Evolutionary conservation across 1,140 invertebrate genomes (phyloP), one percentile per base, ranked within the genome.

Genomic region (Planococcus citri): DNA sequence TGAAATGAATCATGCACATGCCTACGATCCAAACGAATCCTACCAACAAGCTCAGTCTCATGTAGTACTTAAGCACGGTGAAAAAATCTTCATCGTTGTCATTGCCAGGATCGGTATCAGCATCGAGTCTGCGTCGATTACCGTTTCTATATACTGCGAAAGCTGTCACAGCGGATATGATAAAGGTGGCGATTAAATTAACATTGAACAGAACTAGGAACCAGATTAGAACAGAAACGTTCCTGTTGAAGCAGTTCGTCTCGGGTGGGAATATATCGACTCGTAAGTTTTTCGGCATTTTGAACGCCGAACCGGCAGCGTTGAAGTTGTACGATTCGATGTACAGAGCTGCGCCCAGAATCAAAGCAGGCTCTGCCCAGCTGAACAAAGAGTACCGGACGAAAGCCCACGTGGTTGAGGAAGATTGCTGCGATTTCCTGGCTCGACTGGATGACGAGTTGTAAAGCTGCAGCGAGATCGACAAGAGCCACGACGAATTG

Each of bases 401-500:
- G n/a, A n/a, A n/a, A n/a, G n/a, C n/a, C n/a, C n/a, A n/a, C n/a
- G n/a, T n/a, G n/a, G n/a, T n/a, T n/a, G n/a, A n/a, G n/a, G n/a
- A n/a, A n/a, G n/a, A n/a, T n/a, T n/a, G n/a, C n/a, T n/a, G n/a
- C n/a, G n/a, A n/a, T n/a, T n/a, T n/a, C n/a, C n/a, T n/a, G 3
- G 82, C 81, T 71, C 80, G 69, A 68, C 76, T 73, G 10, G 84
- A 75, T 21, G 84, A 83, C 29, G 78, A 74, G n/a, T n/a, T n/a
- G 76, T 79, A 85, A 0, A 85, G 78, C 73, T 85, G 84, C 73
- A 80, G 84, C 0, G 84, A 79, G 76, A 86, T 81, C 1, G 83
- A 79, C 51, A 82, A 80, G 80, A 83, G 84, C 85, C 85, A 86
- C 70, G 81, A 81, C 72, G 85, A 85, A 0, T 83, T 79, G 0